Conservation (phyloP, 1,140 invertebrate species). For the Fopius arisanus region DNA sequence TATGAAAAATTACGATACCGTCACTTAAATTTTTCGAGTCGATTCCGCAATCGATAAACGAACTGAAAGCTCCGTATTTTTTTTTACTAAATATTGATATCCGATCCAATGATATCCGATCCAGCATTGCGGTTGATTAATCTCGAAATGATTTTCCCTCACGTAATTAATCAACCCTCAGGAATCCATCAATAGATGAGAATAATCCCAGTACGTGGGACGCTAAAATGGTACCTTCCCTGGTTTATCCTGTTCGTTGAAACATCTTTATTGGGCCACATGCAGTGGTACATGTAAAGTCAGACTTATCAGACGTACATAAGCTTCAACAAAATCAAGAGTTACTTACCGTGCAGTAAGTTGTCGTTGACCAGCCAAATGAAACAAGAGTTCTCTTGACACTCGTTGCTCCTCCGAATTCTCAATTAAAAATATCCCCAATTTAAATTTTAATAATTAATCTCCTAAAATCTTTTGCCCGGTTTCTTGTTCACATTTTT, state of each 20-base stretch:
- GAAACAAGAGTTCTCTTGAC: neutral
- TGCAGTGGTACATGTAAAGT: neutral
- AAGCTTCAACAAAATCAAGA: neutral
- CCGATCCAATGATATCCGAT: too few relatives aligned
- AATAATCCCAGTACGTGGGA: too few relatives aligned
- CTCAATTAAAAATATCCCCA: neutral
- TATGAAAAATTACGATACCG: too few relatives aligned
- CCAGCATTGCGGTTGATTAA: too few relatives aligned
- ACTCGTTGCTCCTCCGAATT: neutral
- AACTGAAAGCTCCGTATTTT: too few relatives aligned
- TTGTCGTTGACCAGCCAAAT: neutral
- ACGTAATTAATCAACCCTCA: too few relatives aligned
- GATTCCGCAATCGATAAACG: too few relatives aligned
- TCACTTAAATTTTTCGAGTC: too few relatives aligned
- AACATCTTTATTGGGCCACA: neutral
- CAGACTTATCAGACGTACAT: neutral
- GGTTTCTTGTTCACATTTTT: neutral
- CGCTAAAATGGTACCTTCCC: too few relatives aligned
- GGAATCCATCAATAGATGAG: too few relatives aligned
- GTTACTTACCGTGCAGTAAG: neutral
- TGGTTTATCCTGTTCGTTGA: neutral
- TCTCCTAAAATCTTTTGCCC: neutral
- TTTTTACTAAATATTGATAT: too few relatives aligned
- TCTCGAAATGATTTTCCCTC: too few relatives aligned
- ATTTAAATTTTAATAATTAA: constrained; percentile 2